Evolutionary conservation across 2,888 invertebrate species (phyloP).

Genomic region (Lasioglossum villosulum): DNA sequence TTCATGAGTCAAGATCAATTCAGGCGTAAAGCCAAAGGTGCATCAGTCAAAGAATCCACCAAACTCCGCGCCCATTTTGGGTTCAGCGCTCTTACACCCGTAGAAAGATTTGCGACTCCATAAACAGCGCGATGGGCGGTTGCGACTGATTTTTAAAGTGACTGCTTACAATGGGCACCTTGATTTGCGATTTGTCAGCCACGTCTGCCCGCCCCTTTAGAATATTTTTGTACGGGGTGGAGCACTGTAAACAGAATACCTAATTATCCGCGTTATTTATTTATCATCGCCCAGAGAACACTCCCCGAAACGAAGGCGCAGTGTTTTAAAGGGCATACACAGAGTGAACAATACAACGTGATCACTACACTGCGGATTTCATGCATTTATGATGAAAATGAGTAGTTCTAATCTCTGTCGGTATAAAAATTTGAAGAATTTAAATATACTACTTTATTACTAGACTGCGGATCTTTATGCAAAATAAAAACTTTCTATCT

Average conservation of each 20-base stretch:
- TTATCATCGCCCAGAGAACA: background rate
- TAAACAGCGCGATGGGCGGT: background rate
- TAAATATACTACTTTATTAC: too few species aligned
- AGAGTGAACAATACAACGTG: background rate
- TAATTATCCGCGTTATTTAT: background rate
- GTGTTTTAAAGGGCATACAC: background rate
- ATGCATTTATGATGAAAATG: too few species aligned
- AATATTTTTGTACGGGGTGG: background rate
- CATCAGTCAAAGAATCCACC: background rate
- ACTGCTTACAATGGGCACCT: background rate
- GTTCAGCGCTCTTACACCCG: background rate
- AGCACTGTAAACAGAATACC: background rate
- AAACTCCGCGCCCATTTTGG: background rate
- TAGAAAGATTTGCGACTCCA: background rate
- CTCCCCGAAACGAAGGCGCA: background rate
- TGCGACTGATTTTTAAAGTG: conserved; percentile 1
- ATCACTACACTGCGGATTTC: too few species aligned
- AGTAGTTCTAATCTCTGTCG: too few species aligned
- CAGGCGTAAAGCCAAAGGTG: background rate
- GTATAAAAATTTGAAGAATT: too few species aligned
- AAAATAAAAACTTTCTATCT: too few species aligned
- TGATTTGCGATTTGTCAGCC: conserved; percentile 7
- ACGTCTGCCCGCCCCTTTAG: background rate
- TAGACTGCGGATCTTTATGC: too few species aligned
- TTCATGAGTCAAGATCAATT: background rate